A percentile compares a stretch with the other conserved stretches of the same genome.
These are phyloP conservation scores for Archivesica marissinica DNA, from an alignment of 1,140 invertebrate genomes.

Conservation along the genomic window DNA sequence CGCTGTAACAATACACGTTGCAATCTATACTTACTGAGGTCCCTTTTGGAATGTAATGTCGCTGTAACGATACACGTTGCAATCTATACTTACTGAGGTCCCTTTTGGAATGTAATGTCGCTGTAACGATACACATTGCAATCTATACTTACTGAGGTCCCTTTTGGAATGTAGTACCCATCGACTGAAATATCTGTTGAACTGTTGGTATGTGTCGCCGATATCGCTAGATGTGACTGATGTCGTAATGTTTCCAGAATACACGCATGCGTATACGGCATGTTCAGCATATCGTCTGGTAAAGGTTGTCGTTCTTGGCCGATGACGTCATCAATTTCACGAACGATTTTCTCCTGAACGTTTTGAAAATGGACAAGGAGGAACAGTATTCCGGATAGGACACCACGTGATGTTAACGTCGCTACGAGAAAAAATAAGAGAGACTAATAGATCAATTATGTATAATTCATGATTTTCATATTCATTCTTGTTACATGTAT, in stretches of 20 bases:
- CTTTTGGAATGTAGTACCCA: slow-evolving; percentile 35
- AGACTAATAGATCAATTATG: too few species aligned
- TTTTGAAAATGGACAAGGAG: slow-evolving; percentile 43
- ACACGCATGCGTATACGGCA: slow-evolving; percentile 57
- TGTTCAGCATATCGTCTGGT: slow-evolving; percentile 19
- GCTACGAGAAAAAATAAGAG: slow-evolving; percentile 28
- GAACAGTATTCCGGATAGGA: slow-evolving; percentile 53
- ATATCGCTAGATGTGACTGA: slow-evolving; percentile 42
- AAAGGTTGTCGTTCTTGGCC: slow-evolving; percentile 21
- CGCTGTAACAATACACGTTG: too few species aligned
- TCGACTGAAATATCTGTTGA: slow-evolving; percentile 14
- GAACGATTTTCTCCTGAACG: slow-evolving; percentile 43
- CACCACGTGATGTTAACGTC: slow-evolving; percentile 54
- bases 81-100: too few species aligned
- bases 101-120: too few species aligned
- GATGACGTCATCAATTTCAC: slow-evolving; percentile 48
- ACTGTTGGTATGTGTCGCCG: slow-evolving; percentile 48
- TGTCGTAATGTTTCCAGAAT: slow-evolving; percentile 48
- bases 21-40: too few species aligned
- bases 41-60: too few species aligned
- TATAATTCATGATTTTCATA: too few species aligned
- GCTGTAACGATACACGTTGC: too few species aligned
- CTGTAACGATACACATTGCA: too few species aligned
- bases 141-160: slow-evolving; percentile 44
- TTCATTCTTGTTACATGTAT: too few species aligned